A percentile compares a stretch with the other conserved stretches of the same genome.
phyloP scores from a whole-genome alignment of 1,140 invertebrate genomes.

The Drosophila virilis region DNA sequence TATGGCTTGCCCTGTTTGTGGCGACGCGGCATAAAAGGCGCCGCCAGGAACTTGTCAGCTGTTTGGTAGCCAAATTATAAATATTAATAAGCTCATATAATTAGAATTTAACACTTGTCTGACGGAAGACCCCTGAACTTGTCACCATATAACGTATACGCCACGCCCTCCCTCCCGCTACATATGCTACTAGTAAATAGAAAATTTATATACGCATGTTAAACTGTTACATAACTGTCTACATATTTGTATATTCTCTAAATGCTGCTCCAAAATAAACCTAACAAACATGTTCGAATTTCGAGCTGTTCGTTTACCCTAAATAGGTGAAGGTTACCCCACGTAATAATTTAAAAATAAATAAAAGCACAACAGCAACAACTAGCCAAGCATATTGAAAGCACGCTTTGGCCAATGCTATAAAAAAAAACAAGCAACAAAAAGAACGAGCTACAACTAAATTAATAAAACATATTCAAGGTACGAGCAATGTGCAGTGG shows the following conservation, averaged over 20 bases:
- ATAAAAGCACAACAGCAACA: constrained; percentile 55
- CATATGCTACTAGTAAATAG: constrained; percentile 10
- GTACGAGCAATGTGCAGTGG: constrained; percentile 64
- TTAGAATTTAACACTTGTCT: constrained; percentile 72
- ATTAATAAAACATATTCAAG: constrained; percentile 65
- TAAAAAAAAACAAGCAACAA: constrained; percentile 34
- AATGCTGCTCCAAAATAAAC: not conserved
- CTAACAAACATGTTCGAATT: constrained; percentile 11
- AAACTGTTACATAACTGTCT: constrained; percentile 4
- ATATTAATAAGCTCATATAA: constrained; percentile 70
- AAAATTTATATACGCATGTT: no score
- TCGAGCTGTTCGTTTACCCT: constrained; percentile 31
- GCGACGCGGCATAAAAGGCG: constrained; percentile 48
- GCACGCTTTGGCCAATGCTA: constrained; percentile 34
- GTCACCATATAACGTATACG: constrained; percentile 54
- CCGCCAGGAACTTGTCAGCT: constrained; percentile 40
- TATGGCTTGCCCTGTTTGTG: constrained; percentile 58
- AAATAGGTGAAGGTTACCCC: constrained; percentile 76
- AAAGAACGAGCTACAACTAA: constrained; percentile 30
- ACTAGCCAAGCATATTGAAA: constrained; percentile 27
- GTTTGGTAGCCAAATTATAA: constrained; percentile 63
- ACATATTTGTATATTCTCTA: not conserved
- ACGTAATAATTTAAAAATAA: constrained; percentile 70
- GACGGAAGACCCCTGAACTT: constrained; percentile 46
- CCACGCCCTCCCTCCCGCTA: constrained; percentile 11